These are phyloP conservation scores for Ametastegia equiseti DNA, from an alignment of 2,888 invertebrate species.

Conservation along the genomic window DNA sequence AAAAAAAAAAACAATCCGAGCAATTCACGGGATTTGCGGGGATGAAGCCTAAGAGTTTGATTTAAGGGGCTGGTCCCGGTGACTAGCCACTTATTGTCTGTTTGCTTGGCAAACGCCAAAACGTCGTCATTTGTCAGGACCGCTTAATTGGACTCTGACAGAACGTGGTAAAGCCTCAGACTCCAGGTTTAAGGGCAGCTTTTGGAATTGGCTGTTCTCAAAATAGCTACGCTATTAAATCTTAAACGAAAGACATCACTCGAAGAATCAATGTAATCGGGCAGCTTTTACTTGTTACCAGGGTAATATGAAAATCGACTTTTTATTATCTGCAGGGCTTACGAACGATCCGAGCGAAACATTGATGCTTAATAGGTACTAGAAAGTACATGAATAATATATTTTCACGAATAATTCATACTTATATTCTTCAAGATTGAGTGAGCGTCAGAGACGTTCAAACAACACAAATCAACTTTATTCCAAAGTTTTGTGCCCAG, in stretches of 20 bases:
- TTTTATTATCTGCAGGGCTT: not conserved
- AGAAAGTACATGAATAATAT: too few species aligned
- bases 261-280: not conserved
- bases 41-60: not conserved
- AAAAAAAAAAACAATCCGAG: too few species aligned
- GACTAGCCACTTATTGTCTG: slow-evolving; percentile 11
- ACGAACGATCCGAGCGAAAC: too few species aligned
- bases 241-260: not conserved
- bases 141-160: slow-evolving; percentile 10
- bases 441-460: not conserved
- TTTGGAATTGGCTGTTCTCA: not conserved
- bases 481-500: not conserved
- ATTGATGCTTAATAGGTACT: too few species aligned
- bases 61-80: not conserved
- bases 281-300: not conserved
- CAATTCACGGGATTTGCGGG: not conserved
- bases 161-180: not conserved
- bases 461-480: not conserved
- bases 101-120: not conserved
- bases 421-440: not conserved
- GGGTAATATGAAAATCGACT: not conserved
- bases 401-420: not conserved
- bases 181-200: not conserved
- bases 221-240: not conserved
- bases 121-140: not conserved